phyloP scores from a whole-genome alignment of 92 coral and sea anemone species.

The Actinernus sp. region DNA sequence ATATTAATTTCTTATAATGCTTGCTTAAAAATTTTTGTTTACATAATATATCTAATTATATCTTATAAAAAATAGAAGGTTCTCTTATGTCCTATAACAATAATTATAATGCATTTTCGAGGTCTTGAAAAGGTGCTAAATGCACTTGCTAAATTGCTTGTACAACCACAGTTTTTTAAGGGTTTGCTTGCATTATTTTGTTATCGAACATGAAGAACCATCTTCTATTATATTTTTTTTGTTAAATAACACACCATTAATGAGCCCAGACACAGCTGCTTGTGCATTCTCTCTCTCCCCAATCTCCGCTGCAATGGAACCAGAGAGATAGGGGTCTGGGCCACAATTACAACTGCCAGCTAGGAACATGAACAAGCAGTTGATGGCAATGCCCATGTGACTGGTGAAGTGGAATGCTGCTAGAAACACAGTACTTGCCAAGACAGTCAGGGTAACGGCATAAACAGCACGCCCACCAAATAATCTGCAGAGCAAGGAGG shows the following conservation, averaged over 20 bases:
- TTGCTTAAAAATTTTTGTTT: too few relatives aligned
- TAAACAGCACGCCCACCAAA: constrained; percentile 82
- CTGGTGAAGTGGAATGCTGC: constrained; percentile 90
- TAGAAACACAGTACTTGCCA: constrained; percentile 85
- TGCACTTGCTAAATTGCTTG: too few relatives aligned
- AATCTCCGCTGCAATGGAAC: constrained; percentile 92
- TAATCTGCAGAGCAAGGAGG: constrained; percentile 28
- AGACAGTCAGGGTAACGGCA: constrained; percentile 77
- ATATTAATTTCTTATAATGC: too few relatives aligned
- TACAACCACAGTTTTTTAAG: too few relatives aligned
- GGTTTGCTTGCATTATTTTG: too few relatives aligned
- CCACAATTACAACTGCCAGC: constrained; percentile 99
- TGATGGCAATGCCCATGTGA: constrained; percentile 78
- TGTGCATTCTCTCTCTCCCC: constrained; percentile 97
- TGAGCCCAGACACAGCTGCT: constrained; percentile 97
- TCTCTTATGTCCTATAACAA: too few relatives aligned
- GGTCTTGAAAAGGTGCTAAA: too few relatives aligned
- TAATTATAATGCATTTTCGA: too few relatives aligned
- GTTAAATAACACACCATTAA: constrained; percentile 77
- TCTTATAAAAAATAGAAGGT: too few relatives aligned
- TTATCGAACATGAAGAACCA: too few relatives aligned
- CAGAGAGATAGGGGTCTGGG: constrained; percentile 93
- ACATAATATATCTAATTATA: too few relatives aligned
- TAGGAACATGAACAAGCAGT: constrained; percentile 85
- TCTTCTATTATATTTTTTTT: too few relatives aligned